These are phyloP conservation scores for Melanophora roralis DNA, from an alignment of 2,888 invertebrate species.

Conservation along the genomic window DNA sequence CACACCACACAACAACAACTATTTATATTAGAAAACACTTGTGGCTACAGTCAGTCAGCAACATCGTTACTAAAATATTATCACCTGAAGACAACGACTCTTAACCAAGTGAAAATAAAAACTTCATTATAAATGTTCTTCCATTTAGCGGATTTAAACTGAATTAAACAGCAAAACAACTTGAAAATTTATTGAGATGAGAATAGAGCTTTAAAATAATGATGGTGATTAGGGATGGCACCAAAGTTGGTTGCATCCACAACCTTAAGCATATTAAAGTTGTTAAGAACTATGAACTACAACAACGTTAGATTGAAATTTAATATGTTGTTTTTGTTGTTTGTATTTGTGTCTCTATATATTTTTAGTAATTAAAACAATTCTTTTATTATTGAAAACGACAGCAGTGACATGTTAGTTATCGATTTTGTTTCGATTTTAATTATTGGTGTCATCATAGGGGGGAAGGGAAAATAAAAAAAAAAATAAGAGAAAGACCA, in stretches of 20 bases:
- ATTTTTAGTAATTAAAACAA: background rate
- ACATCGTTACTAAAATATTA: background rate
- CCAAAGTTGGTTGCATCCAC: background rate
- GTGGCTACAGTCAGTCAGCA: background rate
- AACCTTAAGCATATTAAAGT: conserved; percentile 33
- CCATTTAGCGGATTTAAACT: background rate
- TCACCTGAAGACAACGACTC: conserved; percentile 32
- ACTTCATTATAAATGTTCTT: conserved; percentile 27
- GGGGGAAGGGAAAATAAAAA: no score
- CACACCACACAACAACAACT: no score
- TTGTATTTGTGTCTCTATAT: no score
- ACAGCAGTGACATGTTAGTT: background rate
- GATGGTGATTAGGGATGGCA: background rate
- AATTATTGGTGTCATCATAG: conserved; percentile 39
- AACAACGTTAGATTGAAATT: background rate
- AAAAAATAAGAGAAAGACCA: background rate
- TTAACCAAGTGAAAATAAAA: conserved; percentile 27
- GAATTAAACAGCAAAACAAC: conserved; percentile 14
- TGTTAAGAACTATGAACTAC: no score
- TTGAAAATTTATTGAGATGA: conserved; percentile 28
- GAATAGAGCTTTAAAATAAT: background rate
- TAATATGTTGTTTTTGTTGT: no score
- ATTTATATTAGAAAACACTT: background rate
- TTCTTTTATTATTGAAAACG: conserved; percentile 17
- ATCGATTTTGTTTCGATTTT: conserved; percentile 34